phyloP scores from a whole-genome alignment of 2,888 invertebrate genomes.

The Strigamia transsilvanica region DNA sequence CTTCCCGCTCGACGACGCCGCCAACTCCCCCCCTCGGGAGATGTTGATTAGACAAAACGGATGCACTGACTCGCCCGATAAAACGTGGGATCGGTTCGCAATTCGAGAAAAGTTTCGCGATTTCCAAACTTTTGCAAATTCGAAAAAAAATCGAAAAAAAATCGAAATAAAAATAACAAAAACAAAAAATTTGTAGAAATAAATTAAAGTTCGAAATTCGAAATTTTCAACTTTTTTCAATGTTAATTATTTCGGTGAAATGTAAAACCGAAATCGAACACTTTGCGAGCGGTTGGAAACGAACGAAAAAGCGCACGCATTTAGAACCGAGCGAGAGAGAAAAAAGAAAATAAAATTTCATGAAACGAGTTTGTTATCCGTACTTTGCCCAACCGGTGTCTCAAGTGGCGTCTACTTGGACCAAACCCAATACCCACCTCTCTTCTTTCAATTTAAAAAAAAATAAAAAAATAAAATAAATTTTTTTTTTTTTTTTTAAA shows the following conservation, averaged over 20 bases:
- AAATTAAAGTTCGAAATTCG: too few species aligned
- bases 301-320: neutral
- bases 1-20: constrained; percentile 40
- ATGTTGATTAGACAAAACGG: constrained; percentile 42
- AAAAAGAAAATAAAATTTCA: neutral
- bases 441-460: neutral
- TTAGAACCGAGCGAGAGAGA: neutral
- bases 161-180: neutral
- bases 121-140: neutral
- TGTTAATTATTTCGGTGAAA: too few species aligned
- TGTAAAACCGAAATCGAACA: too few species aligned
- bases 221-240: too few species aligned
- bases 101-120: neutral
- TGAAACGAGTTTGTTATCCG: constrained; percentile 19
- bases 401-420: constrained; percentile 14
- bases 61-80: constrained; percentile 19
- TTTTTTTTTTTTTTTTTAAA: too few species aligned
- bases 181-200: too few species aligned
- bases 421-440: neutral
- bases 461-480: too few species aligned
- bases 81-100: neutral
- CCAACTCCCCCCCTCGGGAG: constrained; percentile 14
- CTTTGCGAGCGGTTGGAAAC: neutral
- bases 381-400: constrained; percentile 31
- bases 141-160: neutral